These are phyloP conservation scores for Pangasianodon hypophthalmus DNA, from an alignment of 2,113 vertebrate species.

Conservation along the genomic window DNA sequence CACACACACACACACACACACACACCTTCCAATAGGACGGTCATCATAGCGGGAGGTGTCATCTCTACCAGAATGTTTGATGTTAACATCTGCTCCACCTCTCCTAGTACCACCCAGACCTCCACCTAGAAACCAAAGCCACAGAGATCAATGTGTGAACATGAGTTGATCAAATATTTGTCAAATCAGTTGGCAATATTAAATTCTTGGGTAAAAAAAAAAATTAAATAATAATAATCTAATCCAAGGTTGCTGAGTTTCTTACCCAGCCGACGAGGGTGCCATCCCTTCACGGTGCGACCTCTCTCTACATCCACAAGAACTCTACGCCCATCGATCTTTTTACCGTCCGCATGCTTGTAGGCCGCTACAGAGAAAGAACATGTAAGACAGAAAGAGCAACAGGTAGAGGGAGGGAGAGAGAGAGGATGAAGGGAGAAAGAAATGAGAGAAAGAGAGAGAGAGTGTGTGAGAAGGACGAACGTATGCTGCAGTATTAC, in stretches of 20 bases:
- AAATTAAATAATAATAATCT: no score
- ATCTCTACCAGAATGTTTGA: conserved; percentile 89
- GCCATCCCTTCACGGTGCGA: conserved; percentile 91
- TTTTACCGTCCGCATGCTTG: conserved; percentile 94
- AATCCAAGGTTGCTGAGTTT: no score
- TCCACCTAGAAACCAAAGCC: conserved; percentile 72
- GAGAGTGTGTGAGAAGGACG: conserved; percentile 12
- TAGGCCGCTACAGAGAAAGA: conserved; percentile 83
- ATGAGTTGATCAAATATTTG: not conserved
- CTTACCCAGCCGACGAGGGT: conserved; percentile 86
- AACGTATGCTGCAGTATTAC: conserved; percentile 41
- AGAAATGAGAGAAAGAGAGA: conserved; percentile 27
- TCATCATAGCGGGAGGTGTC: conserved; percentile 90
- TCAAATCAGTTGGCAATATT: not conserved
- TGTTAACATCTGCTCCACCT: conserved; percentile 91
- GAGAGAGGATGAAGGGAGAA: not conserved
- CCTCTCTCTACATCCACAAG: conserved; percentile 91
- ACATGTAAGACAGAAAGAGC: conserved; percentile 45
- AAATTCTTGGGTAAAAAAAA: not conserved
- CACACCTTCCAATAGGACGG: conserved; percentile 72
- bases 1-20: conserved; percentile 61
- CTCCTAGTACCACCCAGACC: conserved; percentile 88
- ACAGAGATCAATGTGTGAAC: not conserved
- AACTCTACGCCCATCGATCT: conserved; percentile 89
- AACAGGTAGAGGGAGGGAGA: not conserved